Percentiles rank a stretch among this genome's conserved stretches.
Evolutionary conservation across 2,113 vertebrate species (phyloP).

Genomic region (Emydocephalus ijimae): DNA sequence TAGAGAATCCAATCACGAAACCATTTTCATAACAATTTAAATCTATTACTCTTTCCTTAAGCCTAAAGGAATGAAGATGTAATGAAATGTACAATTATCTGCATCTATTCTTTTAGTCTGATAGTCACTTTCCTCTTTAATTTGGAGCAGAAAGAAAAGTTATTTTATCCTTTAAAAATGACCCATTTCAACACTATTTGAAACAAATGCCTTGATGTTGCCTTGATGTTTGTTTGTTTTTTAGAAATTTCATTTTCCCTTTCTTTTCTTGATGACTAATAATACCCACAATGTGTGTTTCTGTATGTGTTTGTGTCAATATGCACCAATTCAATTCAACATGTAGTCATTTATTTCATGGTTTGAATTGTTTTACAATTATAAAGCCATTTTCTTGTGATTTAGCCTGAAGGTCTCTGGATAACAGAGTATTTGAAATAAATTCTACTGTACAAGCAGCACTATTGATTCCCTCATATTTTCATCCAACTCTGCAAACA

Average conservation of each 20-base stretch:
- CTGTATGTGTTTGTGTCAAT: not conserved
- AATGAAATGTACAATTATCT: conserved; percentile 16
- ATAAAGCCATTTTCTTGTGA: not conserved
- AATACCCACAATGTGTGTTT: not conserved
- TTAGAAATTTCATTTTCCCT: not conserved
- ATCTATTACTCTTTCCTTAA: not conserved
- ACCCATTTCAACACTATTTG: not conserved
- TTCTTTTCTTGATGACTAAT: not conserved
- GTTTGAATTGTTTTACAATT: not conserved
- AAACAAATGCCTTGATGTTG: not conserved
- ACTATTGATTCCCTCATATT: not conserved
- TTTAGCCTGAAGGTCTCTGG: not conserved
- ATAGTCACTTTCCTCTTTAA: not conserved
- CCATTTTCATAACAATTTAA: conserved; percentile 4
- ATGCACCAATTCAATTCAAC: not conserved
- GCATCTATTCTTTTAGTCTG: not conserved
- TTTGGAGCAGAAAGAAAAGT: not conserved
- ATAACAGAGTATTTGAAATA: not conserved
- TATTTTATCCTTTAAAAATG: not conserved
- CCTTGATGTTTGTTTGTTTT: not conserved
- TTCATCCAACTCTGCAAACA: not conserved
- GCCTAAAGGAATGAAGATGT: not conserved
- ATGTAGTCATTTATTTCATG: not conserved
- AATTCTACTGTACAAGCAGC: not conserved
- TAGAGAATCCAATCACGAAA: conserved; percentile 14